phyloP scores from a whole-genome alignment of 2,797 vertebrate genomes.

The Enteromius unitaeniatus region DNA sequence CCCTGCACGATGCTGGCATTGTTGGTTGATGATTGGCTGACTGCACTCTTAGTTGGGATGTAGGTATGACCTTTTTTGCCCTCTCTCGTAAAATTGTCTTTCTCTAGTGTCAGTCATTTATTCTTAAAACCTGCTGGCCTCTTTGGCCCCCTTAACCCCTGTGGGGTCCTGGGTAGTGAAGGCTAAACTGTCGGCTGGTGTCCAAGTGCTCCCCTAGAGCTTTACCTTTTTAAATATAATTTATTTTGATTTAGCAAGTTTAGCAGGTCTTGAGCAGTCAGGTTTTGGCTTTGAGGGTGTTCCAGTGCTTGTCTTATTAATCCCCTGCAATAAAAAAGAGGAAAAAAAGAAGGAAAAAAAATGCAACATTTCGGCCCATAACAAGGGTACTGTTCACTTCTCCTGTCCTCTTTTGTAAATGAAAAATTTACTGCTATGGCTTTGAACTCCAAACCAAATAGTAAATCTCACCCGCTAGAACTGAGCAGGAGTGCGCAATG shows the following conservation, averaged over 20 bases:
- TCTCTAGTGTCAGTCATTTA: constrained; percentile 1
- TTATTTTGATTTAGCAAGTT: constrained; percentile 56
- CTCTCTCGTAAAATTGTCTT: constrained; percentile 34
- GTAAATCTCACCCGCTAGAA: constrained; percentile 68
- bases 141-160: constrained; percentile 41
- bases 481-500: constrained; percentile 55
- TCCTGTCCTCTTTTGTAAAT: constrained; percentile 67
- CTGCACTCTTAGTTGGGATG: constrained; percentile 41
- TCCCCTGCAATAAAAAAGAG: constrained; percentile 64
- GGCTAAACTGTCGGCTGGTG: constrained; percentile 46
- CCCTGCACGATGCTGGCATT: constrained; percentile 54
- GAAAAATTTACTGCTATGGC: constrained; percentile 68
- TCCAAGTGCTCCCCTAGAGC: constrained; percentile 46
- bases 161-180: constrained; percentile 49
- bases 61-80: constrained; percentile 46
- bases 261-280: constrained; percentile 61
- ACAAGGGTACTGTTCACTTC: constrained; percentile 64
- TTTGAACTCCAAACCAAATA: constrained; percentile 72
- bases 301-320: constrained; percentile 72
- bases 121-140: constrained; percentile 24
- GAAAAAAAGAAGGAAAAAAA: constrained; percentile 9
- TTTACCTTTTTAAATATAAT: constrained; percentile 54
- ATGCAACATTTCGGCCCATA: constrained; percentile 58
- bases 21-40: constrained; percentile 55
- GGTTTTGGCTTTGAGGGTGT: constrained; percentile 58